A percentile compares a stretch with the other conserved stretches of the same genome.
Evolutionary conservation across 1,140 invertebrate species (phyloP).

Genomic region (Diprion similis): DNA sequence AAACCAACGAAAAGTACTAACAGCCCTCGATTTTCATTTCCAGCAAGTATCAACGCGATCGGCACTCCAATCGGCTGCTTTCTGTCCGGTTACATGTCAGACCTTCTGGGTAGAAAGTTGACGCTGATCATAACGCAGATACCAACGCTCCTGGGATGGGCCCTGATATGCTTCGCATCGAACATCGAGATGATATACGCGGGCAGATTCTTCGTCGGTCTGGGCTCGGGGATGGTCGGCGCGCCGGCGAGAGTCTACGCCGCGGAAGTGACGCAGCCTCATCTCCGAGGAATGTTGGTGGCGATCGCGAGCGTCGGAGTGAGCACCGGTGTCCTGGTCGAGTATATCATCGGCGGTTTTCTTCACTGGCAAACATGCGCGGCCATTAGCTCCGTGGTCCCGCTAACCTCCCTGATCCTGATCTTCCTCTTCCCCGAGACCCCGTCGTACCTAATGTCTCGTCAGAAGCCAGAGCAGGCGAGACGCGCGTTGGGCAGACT

Average conservation of each 20-base stretch:
- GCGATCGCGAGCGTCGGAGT: constrained; percentile 71
- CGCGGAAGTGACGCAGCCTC: constrained; percentile 73
- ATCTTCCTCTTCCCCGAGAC: constrained; percentile 75
- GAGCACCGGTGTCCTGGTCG: constrained; percentile 67
- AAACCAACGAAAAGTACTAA: background rate
- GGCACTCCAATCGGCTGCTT: constrained; percentile 77
- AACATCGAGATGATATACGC: constrained; percentile 70
- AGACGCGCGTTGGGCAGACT: constrained; percentile 67
- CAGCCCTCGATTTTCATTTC: constrained; percentile 32
- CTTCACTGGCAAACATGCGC: constrained; percentile 68
- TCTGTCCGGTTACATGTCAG: constrained; percentile 75
- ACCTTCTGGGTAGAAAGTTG: constrained; percentile 68
- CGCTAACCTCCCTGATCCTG: constrained; percentile 64
- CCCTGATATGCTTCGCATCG: constrained; percentile 67
- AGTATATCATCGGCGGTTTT: constrained; percentile 69
- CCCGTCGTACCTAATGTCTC: constrained; percentile 73
- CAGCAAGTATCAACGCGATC: constrained; percentile 76
- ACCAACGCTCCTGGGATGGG: constrained; percentile 74
- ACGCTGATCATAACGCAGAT: constrained; percentile 74
- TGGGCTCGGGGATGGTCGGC: constrained; percentile 75
- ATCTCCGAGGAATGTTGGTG: constrained; percentile 71
- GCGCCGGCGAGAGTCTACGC: constrained; percentile 74
- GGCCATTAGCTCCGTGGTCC: constrained; percentile 65
- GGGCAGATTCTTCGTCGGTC: constrained; percentile 68
- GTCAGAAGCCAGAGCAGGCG: constrained; percentile 68